Evolutionary conservation across 1,140 invertebrate genomes (phyloP).

Genomic region (Asbolus verrucosus): DNA sequence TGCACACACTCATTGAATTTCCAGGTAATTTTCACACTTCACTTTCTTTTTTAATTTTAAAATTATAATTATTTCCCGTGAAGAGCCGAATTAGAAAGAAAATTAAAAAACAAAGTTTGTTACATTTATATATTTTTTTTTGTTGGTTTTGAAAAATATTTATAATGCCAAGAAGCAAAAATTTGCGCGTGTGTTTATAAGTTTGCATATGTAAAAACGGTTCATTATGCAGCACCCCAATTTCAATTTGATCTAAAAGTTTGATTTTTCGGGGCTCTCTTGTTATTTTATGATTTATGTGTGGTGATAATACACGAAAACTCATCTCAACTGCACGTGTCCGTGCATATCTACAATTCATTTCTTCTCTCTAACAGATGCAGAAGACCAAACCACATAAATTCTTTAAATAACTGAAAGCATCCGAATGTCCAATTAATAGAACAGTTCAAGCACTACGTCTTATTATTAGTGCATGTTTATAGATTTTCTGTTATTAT

Average conservation of each 20-base stretch:
- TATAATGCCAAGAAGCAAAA: too few species aligned
- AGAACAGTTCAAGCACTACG: neutral
- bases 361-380: neutral
- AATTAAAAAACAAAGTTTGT: too few species aligned
- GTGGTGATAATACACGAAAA: neutral
- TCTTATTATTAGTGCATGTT: neutral
- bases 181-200: too few species aligned
- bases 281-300: neutral
- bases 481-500: too few species aligned
- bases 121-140: too few species aligned
- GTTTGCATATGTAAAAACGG: too few species aligned
- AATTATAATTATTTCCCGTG: conserved; percentile 1
- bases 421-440: conserved; percentile 10
- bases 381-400: conserved; percentile 6
- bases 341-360: conserved; percentile 4
- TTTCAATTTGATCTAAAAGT: neutral
- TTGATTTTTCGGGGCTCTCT: neutral
- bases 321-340: conserved; percentile 1
- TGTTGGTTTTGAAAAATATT: too few species aligned
- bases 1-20: conserved; percentile 8
- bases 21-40: conserved; percentile 23
- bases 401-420: conserved; percentile 11
- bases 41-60: neutral
- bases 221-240: too few species aligned
- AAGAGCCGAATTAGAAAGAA: neutral